Conservation (phyloP, 2,797 vertebrate species). For the Myotis planiceps region DNA sequence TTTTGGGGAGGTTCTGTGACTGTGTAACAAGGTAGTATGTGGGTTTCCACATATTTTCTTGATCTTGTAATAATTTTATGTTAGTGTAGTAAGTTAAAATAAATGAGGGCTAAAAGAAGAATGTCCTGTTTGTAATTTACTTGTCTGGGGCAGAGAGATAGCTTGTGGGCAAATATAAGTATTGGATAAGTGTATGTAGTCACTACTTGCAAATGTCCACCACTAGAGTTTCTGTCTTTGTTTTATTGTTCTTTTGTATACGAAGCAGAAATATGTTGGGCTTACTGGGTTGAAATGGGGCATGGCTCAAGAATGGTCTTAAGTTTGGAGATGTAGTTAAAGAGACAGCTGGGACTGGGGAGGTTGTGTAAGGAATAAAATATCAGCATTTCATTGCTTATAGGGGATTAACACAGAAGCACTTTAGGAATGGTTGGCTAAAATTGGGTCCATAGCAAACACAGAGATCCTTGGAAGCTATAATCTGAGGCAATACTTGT, state of each 20-base stretch:
- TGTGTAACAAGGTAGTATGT: not conserved
- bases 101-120: not conserved
- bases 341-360: not conserved
- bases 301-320: not conserved
- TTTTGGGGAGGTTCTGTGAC: not conserved
- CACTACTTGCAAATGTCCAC: not conserved
- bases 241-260: not conserved
- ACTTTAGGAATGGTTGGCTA: not conserved
- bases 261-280: not conserved
- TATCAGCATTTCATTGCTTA: not conserved
- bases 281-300: not conserved
- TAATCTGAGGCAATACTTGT: not conserved
- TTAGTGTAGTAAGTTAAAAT: not conserved
- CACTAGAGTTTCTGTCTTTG: not conserved
- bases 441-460: not conserved
- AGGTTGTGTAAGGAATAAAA: not conserved
- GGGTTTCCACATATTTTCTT: not conserved
- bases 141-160: not conserved
- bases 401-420: not conserved
- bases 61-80: not conserved
- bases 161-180: not conserved
- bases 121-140: not conserved
- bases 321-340: not conserved
- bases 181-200: not conserved
- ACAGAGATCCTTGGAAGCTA: not conserved